Evolutionary conservation across 2,113 vertebrate genomes (phyloP).

Genomic region (Planiliza haematocheilus): DNA sequence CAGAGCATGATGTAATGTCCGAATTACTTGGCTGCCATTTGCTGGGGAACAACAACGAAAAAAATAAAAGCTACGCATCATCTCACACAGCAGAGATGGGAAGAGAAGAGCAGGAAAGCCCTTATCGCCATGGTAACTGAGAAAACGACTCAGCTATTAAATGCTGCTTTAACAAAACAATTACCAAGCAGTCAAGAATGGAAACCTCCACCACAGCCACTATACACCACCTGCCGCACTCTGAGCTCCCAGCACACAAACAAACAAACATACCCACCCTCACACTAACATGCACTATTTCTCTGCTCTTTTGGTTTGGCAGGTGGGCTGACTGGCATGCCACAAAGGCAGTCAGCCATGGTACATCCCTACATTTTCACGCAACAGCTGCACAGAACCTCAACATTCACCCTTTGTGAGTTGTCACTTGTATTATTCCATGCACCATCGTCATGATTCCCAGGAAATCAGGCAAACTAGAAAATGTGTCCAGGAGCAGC

Average conservation of each 20-base stretch:
- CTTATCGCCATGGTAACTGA: conserved; percentile 77
- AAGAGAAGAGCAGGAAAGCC: conserved; percentile 69
- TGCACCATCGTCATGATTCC: not conserved
- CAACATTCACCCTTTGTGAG: not conserved
- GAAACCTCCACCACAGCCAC: conserved; percentile 30
- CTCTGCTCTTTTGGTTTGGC: not conserved
- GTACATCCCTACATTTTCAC: conserved; percentile 1
- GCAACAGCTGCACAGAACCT: conserved; percentile 1
- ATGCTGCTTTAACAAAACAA: conserved; percentile 57
- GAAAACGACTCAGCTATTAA: conserved; percentile 65
- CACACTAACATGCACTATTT: not conserved
- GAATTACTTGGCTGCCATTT: conserved; percentile 37
- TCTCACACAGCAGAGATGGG: conserved; percentile 39
- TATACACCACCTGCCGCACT: not conserved
- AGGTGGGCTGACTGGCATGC: not conserved
- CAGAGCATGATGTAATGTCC: conserved; percentile 21
- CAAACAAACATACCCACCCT: too few species aligned
- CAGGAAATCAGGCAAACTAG: not conserved
- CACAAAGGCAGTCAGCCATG: not conserved
- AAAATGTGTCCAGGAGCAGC: not conserved
- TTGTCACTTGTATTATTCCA: not conserved
- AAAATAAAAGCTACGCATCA: conserved; percentile 42
- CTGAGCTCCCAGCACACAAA: not conserved
- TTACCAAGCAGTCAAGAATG: conserved; percentile 36
- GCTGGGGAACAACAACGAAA: conserved; percentile 30